Evolutionary conservation across 2,797 vertebrate species (phyloP).

Genomic region (Typhlichthys subterraneus): DNA sequence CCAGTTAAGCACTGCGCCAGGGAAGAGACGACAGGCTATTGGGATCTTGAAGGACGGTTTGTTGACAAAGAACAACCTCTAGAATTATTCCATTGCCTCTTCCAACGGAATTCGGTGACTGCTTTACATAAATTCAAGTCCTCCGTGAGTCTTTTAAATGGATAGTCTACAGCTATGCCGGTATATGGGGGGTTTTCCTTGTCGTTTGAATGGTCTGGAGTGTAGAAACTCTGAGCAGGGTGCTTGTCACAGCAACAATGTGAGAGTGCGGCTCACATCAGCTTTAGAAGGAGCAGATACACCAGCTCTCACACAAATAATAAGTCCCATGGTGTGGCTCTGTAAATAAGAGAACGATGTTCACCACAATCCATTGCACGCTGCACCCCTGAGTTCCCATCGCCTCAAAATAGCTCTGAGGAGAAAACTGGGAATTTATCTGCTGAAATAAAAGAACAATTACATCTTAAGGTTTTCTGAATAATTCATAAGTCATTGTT

Average conservation of each 20-base stretch:
- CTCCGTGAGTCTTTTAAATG: no score
- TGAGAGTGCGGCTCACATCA: neutral
- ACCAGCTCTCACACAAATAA: slow-evolving; percentile 4
- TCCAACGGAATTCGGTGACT: no score
- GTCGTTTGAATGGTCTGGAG: neutral
- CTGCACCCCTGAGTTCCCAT: slow-evolving; percentile 46
- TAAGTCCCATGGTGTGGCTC: slow-evolving; percentile 16
- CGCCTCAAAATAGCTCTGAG: slow-evolving; percentile 49
- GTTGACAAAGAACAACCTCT: no score
- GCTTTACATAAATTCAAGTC: no score
- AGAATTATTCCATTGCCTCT: no score
- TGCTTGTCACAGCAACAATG: neutral
- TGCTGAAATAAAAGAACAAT: slow-evolving; percentile 63
- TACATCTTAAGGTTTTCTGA: slow-evolving; percentile 50
- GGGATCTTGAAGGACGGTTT: neutral
- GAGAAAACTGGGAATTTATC: slow-evolving; percentile 68
- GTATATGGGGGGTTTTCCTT: no score
- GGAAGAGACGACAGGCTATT: neutral
- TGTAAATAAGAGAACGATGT: slow-evolving; percentile 21
- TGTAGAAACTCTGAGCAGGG: neutral
- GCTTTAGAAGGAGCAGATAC: neutral
- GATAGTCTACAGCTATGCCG: no score
- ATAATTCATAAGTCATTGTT: slow-evolving; percentile 63
- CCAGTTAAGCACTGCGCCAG: neutral
- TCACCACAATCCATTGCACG: slow-evolving; percentile 32